Evolutionary conservation across 2,888 invertebrate species (phyloP), one percentile per base, ranked within the genome.

Genomic region (Trypoxylon attenuatum): DNA sequence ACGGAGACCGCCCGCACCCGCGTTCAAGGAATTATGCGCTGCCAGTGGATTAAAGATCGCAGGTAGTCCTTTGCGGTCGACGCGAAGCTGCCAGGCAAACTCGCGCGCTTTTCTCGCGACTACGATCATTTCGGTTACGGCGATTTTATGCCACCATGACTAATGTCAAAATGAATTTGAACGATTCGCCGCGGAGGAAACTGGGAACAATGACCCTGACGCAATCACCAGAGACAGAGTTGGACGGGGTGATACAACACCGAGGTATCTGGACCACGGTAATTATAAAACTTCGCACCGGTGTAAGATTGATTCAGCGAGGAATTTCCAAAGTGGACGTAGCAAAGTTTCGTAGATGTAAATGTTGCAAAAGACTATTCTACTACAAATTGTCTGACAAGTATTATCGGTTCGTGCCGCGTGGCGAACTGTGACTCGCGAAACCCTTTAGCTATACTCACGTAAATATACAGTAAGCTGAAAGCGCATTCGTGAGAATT

Each of bases 21-120:
- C n/a, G 16, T 5, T 41, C 13, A 16, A 10, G 16, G 46, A 29
- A 57, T 62, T 51, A 23, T 52, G 46, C 25, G 6, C 18, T 4
- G 57, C 47, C 41, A 27, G 33, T 52, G 38, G 42, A 62, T 62
- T 57, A 52, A 62, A 65, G 38, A 62, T 51, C 46, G 23, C 46
- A 65, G 22, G 57, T 61, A 51, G 33, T 50, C 4, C 29, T 65
- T 62, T 62, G 64, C 25, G 64, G 64, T 65, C 33, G n/a, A n/a
- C n/a, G n/a, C n/a, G n/a, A n/a, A 52, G 18, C 18, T 13, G 19
- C 10, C 43, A 21, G 43, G n/a, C 15, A 18, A 15, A 6, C n/a
- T n/a, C n/a, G 5, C 16, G 38, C 47, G 46, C 22, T 41, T 55
- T 46, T 46, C 54, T 47, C n/a, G n/a, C n/a, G n/a, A n/a, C n/a